These are phyloP conservation scores for Sinodicranocentrus sp. DNA, from an alignment of 2,888 invertebrate genomes.

Conservation along the genomic window DNA sequence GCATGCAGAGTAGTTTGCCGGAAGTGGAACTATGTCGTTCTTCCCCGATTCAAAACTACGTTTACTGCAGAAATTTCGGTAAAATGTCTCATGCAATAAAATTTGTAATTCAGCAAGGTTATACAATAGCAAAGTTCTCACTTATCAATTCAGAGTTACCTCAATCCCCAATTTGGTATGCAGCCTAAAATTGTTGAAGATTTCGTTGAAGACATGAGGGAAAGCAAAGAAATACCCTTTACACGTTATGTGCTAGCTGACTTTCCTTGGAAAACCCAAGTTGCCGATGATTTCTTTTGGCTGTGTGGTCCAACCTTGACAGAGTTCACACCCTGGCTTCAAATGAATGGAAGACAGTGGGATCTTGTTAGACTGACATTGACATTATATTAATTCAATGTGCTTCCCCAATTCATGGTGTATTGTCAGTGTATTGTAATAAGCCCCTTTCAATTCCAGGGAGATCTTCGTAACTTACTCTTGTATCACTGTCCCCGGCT, in stretches of 20 bases:
- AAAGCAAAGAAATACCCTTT: conserved; percentile 45
- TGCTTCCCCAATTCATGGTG: not conserved
- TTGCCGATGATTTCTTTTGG: conserved; percentile 59
- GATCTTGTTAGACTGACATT: conserved; percentile 47
- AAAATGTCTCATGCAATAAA: not conserved
- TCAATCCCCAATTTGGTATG: conserved; percentile 49
- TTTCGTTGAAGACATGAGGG: conserved; percentile 55
- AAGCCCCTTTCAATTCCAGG: not conserved
- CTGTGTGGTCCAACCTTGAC: conserved; percentile 49
- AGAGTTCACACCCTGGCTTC: conserved; percentile 58
- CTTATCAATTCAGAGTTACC: conserved; percentile 30
- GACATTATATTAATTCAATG: too few species aligned
- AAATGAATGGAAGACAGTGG: conserved; percentile 47
- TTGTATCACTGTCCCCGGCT: conserved; percentile 52
- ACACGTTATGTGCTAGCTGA: conserved; percentile 45
- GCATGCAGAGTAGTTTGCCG: conserved; percentile 41
- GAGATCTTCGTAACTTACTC: conserved; percentile 37
- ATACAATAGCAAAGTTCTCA: not conserved
- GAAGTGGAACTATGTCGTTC: conserved; percentile 31
- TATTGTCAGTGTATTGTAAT: not conserved
- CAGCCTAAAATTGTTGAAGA: conserved; percentile 44
- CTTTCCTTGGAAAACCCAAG: conserved; percentile 58
- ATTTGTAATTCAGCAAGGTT: not conserved
- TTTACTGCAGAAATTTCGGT: conserved; percentile 54
- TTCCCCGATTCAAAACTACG: conserved; percentile 30